These are phyloP conservation scores for Polydrusus cervinus DNA, from an alignment of 2,888 invertebrate species.

Conservation along the genomic window DNA sequence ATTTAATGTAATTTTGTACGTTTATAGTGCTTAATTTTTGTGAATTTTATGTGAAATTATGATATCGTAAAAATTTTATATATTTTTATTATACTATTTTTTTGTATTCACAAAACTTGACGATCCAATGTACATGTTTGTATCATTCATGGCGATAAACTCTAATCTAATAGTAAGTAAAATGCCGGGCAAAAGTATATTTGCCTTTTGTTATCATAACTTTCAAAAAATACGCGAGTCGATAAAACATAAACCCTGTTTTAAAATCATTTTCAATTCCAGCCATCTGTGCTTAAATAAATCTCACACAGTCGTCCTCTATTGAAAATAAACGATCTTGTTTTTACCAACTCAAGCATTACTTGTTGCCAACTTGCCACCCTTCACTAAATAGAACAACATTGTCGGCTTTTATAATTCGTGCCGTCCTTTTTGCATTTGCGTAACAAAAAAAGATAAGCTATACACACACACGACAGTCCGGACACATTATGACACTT, in stretches of 20 bases:
- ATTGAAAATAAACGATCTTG: slow-evolving; percentile 23
- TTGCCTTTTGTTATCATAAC: too few species aligned
- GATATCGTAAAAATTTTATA: too few species aligned
- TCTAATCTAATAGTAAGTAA: too few species aligned
- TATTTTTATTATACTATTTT: too few species aligned
- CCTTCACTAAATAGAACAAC: slow-evolving; percentile 22
- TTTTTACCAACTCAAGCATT: slow-evolving; percentile 25
- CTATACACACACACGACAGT: neutral
- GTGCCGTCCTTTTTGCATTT: slow-evolving; percentile 9
- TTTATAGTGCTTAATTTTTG: too few species aligned
- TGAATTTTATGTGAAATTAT: too few species aligned
- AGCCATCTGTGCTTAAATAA: slow-evolving; percentile 38
- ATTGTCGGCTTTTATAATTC: slow-evolving; percentile 5
- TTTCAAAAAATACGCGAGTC: too few species aligned
- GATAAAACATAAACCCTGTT: slow-evolving; percentile 1
- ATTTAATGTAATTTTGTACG: too few species aligned
- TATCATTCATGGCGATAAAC: too few species aligned
- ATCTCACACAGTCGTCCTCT: neutral
- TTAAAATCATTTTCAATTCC: neutral
- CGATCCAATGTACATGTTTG: too few species aligned
- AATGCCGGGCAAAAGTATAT: too few species aligned
- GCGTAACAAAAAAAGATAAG: neutral
- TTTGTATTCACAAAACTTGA: too few species aligned
- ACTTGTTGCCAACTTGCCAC: slow-evolving; percentile 37
- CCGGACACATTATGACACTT: slow-evolving; percentile 12